A percentile compares a stretch with the other conserved stretches of the same genome.
phyloP scores from a whole-genome alignment of 2,113 vertebrate species.

The Lagopus muta region DNA sequence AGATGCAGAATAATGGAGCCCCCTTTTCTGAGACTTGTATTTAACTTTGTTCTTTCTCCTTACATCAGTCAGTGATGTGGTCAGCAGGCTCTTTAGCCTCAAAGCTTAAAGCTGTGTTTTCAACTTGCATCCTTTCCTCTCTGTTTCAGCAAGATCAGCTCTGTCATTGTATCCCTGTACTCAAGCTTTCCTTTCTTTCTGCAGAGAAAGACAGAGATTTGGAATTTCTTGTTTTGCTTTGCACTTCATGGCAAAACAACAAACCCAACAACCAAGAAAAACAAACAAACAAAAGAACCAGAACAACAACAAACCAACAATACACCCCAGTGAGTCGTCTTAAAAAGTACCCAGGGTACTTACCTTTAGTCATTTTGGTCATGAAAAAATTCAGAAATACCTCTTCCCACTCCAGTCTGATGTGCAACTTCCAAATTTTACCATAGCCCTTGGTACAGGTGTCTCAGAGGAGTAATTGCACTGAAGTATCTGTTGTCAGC shows the following conservation, averaged over 20 bases:
- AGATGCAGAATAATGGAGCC: accelerated
- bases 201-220: neutral
- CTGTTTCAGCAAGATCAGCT: neutral
- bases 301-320: neutral
- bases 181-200: neutral
- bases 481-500: conserved; percentile 20
- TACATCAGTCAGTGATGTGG: neutral
- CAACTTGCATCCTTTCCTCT: neutral
- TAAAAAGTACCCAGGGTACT: neutral
- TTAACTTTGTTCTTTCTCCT: neutral
- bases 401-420: neutral
- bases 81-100: neutral
- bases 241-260: neutral
- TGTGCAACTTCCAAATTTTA: neutral
- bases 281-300: too few relatives aligned
- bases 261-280: neutral
- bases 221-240: conserved; percentile 12
- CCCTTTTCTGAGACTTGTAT: neutral
- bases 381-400: neutral
- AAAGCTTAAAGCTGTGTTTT: neutral
- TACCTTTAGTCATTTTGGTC: neutral
- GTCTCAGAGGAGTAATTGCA: neutral
- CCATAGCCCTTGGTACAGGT: neutral
- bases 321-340: neutral
- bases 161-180: neutral